A percentile compares a stretch with the other conserved stretches of the same genome.
These are phyloP conservation scores for Encarsia formosa DNA, from an alignment of 2,888 invertebrate species.

Conservation along the genomic window DNA sequence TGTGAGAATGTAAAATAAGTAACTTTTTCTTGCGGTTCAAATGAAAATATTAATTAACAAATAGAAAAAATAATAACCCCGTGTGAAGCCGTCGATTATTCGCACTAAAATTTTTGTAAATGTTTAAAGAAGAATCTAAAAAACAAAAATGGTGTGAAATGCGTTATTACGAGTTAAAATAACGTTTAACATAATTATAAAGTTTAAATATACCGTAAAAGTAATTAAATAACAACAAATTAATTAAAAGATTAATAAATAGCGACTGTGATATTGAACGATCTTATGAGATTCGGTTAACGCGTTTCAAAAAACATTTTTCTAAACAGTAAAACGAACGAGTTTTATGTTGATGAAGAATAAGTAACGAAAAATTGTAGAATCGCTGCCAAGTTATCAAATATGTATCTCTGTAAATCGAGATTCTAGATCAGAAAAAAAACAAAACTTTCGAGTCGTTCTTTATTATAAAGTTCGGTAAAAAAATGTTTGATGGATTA, in stretches of 20 bases:
- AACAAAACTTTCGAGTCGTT: constrained; percentile 13
- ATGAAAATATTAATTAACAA: constrained; percentile 6
- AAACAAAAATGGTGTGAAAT: constrained; percentile 34
- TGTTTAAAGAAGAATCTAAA: constrained; percentile 21
- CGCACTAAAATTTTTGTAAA: constrained; percentile 38
- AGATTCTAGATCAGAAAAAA: constrained; percentile 11
- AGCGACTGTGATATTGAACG: constrained; percentile 53
- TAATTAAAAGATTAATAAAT: constrained; percentile 38
- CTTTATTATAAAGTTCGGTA: constrained; percentile 9
- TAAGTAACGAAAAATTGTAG: constrained; percentile 1
- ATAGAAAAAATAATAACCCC: constrained; percentile 15
- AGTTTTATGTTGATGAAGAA: not conserved
- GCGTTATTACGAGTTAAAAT: constrained; percentile 44
- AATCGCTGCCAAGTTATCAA: constrained; percentile 9
- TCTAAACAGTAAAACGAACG: not conserved
- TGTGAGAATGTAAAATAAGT: constrained; percentile 12
- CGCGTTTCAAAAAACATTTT: constrained; percentile 15
- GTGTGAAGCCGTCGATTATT: constrained; percentile 26
- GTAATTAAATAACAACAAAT: constrained; percentile 33
- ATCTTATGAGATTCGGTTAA: constrained; percentile 51
- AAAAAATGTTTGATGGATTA: not conserved
- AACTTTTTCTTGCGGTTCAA: constrained; percentile 21
- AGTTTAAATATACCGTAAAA: constrained; percentile 45
- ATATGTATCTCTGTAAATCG: constrained; percentile 18
- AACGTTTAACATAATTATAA: constrained; percentile 46